Base-by-base conservation (phyloP, 2,797 vertebrate genomes). In the Syngnathus rostellatus region DNA sequence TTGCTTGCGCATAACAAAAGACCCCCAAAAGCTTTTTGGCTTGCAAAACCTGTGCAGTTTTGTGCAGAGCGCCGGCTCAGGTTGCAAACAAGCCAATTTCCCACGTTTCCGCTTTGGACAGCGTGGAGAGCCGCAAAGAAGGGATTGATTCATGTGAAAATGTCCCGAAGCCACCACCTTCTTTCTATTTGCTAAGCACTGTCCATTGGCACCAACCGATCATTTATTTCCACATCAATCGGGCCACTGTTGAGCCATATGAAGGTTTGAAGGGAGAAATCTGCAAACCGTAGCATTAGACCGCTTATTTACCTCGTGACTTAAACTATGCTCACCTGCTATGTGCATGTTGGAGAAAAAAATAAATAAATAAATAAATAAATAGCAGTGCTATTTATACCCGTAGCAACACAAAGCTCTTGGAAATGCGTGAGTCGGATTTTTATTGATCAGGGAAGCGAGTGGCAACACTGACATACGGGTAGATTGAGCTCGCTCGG, bases 401-500 rank as follows among this genome's bases (percentile, higher is more conserved):
- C 12, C 3, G 19, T 61, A 61, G 59, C 59, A 61, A 59, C 10
- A 12, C 37, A 17, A 14, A 39, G 37, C 17, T 59, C 57, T 59
- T 39, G n/a, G n/a, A 40, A 41, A 61, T 43, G 39, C 10, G 39
- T 61, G 17, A 39, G 57, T 10, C 17, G n/a, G 37, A 41, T 63
- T 64, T 53, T 64, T 3, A 64, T 63, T 63, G 79, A 76, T 84
- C 76, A 82, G 80, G 83, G 76, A 80, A 67, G 45, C 63, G 77
- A 77, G 74, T 71, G 75, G 69, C 78, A 72, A 74, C 63, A 71
- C 46, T 68, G 77, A 81, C 55, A 57, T 87, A 83, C 82, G 81
- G 83, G 85, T 83, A 74, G 82, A 72, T 72, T 80, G 81, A 86
- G 80, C 81, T 77, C 71, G 80, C 81, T 77, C 71, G 80, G 68